Percentiles rank a stretch among this genome's conserved stretches.
phyloP scores from a whole-genome alignment of 2,888 invertebrate species.

The Chironomus riparius region DNA sequence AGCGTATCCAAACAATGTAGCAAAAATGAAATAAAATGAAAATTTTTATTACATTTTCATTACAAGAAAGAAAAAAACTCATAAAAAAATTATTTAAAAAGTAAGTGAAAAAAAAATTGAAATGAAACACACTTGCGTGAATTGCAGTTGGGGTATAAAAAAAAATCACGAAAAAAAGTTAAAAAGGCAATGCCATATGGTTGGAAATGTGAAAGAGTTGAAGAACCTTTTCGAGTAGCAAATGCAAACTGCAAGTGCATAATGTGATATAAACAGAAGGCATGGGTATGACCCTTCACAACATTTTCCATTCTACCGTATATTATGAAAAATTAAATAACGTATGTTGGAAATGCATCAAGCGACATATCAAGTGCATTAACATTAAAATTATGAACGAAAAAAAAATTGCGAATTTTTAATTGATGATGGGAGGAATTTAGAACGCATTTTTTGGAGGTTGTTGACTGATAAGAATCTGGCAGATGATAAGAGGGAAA shows the following conservation, averaged over 20 bases:
- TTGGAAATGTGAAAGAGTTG: slow-evolving; percentile 5
- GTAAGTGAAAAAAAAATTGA: slow-evolving; percentile 6
- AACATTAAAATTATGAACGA: neutral
- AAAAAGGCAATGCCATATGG: slow-evolving; percentile 23
- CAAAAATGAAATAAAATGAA: neutral
- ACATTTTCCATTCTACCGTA: neutral
- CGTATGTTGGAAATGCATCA: neutral
- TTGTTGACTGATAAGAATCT: too few species aligned
- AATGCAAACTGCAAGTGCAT: neutral
- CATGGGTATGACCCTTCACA: slow-evolving; percentile 18
- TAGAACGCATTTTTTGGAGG: too few species aligned
- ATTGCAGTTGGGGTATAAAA: neutral
- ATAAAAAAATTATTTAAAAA: neutral
- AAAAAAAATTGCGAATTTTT: neutral
- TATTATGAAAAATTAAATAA: neutral
- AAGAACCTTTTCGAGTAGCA: slow-evolving; percentile 18
- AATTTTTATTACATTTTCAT: neutral
- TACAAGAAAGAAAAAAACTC: neutral
- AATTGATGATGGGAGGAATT: too few species aligned
- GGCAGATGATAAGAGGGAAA: too few species aligned
- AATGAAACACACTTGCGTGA: slow-evolving; percentile 26
- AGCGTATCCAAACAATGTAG: neutral
- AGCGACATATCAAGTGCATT: slow-evolving; percentile 20
- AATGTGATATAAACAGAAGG: neutral
- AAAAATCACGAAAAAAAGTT: neutral